Base-by-base conservation (phyloP, 2,888 invertebrate genomes). In the Schizaphis graminum region DNA sequence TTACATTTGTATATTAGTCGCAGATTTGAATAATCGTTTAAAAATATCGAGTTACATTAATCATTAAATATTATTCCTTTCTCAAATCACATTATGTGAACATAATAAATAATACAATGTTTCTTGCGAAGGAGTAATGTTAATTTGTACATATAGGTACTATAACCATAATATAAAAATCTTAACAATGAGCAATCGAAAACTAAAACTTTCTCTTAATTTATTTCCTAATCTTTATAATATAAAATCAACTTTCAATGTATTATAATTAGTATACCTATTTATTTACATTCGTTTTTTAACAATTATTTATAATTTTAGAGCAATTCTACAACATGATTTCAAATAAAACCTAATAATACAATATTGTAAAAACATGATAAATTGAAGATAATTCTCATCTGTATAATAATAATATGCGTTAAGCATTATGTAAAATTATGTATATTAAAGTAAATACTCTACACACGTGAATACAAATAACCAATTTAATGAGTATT, bases 121-220 rank as follows among this genome's bases (percentile, higher is more conserved):
- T 92, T 77, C 3, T 53, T 61, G 41, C 44, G 44, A 56, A 41
- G 67, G 24, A 44, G n/a, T 57, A 57, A 44, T 67, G 16, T 91
- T 57, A 5, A 47, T 91, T 57, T 44, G 41, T n/a, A 44, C 21
- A 28, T 28, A 26, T 77, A 44, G 41, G 44, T 47, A 8, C 44
- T 47, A 47, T 24, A 61, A 41, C 77, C 35, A 77, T 77, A 47
- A 24, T 41, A 89, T 5, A 89, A 53, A 88, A 41, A n/a, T 41
- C 67, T 49, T 41, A 92, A 89, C 28, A 93, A 88, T 49, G 87
- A 92, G 67, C 35, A 77, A 77, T 77, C 77, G 21, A 77, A 35
- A 88, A 88, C 44, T 47, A 3, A 56, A 89, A 93, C 67, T 92
- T 89, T 89, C 56, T 53, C 77, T n/a, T 8, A 28, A 44, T 89